phyloP scores from a whole-genome alignment of 1,140 invertebrate species.

The Goniozus legneri region DNA sequence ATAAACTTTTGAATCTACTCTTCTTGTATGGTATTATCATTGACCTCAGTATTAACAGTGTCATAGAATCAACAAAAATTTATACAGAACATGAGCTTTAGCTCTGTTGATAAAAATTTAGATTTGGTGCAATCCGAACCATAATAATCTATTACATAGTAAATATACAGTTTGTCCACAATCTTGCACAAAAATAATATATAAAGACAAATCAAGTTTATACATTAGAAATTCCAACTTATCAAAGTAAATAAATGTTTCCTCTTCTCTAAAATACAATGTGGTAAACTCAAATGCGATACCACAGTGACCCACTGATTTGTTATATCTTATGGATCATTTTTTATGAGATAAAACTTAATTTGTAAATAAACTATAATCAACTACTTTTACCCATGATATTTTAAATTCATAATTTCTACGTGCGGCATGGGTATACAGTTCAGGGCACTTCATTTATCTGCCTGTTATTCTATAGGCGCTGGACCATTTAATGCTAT shows the following conservation, averaged over 20 bases:
- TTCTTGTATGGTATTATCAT: too few relatives aligned
- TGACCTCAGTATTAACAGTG: too few relatives aligned
- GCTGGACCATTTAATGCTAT: constrained; percentile 26
- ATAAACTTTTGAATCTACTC: too few relatives aligned
- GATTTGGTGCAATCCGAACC: constrained; percentile 31
- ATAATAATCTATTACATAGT: constrained; percentile 23
- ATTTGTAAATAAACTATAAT: constrained; percentile 24
- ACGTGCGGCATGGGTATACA: constrained; percentile 25
- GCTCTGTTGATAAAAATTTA: too few relatives aligned
- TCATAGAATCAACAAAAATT: too few relatives aligned
- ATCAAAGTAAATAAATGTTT: constrained; percentile 27
- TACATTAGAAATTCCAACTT: constrained; percentile 26
- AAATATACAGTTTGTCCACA: constrained; percentile 34
- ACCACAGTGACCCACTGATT: constrained; percentile 21
- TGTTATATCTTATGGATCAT: constrained; percentile 9
- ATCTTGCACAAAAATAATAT: constrained; percentile 36
- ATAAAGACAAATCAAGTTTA: constrained; percentile 35
- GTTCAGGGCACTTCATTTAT: constrained; percentile 33
- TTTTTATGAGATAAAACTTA: constrained; percentile 9
- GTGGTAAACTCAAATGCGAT: too few relatives aligned
- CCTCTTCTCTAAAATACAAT: constrained; percentile 20
- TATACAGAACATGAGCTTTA: too few relatives aligned
- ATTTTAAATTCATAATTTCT: constrained; percentile 20
- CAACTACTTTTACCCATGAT: constrained; percentile 21
- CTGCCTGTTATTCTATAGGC: constrained; percentile 30